Base-by-base conservation (phyloP, 2,797 vertebrate genomes). In the Scolopax bukidnonensis region DNA sequence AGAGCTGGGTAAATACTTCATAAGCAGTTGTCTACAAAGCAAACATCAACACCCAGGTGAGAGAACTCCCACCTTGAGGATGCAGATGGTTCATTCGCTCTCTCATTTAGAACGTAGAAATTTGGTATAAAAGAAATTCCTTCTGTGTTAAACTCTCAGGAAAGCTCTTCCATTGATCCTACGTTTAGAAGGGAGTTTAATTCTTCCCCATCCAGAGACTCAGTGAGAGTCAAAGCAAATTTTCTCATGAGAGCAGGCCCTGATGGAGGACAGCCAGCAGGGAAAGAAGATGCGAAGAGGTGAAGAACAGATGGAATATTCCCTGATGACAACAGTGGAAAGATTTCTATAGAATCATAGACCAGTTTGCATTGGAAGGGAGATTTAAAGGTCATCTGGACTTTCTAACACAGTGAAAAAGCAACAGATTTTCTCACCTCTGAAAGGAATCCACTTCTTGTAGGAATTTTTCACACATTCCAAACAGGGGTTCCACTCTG, bases 371-470 rank as follows among this genome's bases (percentile, higher is more conserved):
- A 30, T 14, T 41, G 61, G 18, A 63, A 63, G 40, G 28, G 61
- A 21, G 40, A 40, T 63, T 43, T 63, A 63, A 32, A 43, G 28
- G 40, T 32, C 40, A 32, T 16, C 19, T 32, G 20, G 40, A 57
- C 10, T 57, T 90, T 36, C 11, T 65, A 80, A 75, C 6, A 50
- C 87, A 74, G 28, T 6, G 45, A 54, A 92, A 75, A 28, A 90
- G 36, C 48, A 59, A 83, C 2, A 4, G 43, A 60, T 51, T 56
- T 92, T 83, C 96, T 97, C 93, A 99, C 99, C 99, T 99, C 93
- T 99, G 99, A 96, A 99, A 99, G 33, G 98, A 98, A 85, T 99
- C 99, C 21, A 99, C 98, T 82, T 99, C 99, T 91, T 99, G 99
- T n/a, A 99, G 96, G 94, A 99, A 99, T 94, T 98, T 99, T 97